Evolutionary conservation across 2,888 invertebrate species (phyloP).

Genomic region (Mythimna vitellina): DNA sequence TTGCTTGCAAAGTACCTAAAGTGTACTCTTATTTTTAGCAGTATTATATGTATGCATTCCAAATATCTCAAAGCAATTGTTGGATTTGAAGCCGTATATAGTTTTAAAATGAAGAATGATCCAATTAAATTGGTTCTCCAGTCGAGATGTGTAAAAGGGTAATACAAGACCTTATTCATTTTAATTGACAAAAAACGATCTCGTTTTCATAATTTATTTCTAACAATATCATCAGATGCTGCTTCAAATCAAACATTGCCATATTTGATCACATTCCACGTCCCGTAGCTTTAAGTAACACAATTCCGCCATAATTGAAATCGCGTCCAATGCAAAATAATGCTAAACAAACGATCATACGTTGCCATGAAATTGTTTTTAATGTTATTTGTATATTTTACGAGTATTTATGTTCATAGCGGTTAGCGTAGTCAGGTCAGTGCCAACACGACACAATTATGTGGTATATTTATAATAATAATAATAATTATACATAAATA

Average conservation of each 20-base stretch:
- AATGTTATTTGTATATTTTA: constrained; percentile 69
- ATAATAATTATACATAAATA: constrained; percentile 84
- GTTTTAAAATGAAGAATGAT: neutral
- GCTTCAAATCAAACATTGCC: constrained; percentile 51
- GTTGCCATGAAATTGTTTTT: constrained; percentile 69
- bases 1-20: constrained; percentile 55
- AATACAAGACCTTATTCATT: neutral
- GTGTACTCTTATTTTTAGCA: constrained; percentile 54
- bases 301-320: constrained; percentile 65
- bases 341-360: constrained; percentile 64
- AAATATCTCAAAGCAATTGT: constrained; percentile 37
- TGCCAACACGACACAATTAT: constrained; percentile 83
- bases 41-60: constrained; percentile 60
- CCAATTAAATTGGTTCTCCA: constrained; percentile 32
- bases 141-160: neutral
- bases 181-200: constrained; percentile 23
- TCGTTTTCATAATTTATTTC: constrained; percentile 12
- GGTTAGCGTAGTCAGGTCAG: constrained; percentile 76
- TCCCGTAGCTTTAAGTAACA: constrained; percentile 65
- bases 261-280: constrained; percentile 63
- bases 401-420: constrained; percentile 66
- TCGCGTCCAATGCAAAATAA: constrained; percentile 70
- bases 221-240: neutral
- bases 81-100: constrained; percentile 49
- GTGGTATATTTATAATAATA: constrained; percentile 83